These are phyloP conservation scores for Sinocyclocheilus rhinocerous DNA, from an alignment of 2,113 vertebrate species.

Conservation along the genomic window DNA sequence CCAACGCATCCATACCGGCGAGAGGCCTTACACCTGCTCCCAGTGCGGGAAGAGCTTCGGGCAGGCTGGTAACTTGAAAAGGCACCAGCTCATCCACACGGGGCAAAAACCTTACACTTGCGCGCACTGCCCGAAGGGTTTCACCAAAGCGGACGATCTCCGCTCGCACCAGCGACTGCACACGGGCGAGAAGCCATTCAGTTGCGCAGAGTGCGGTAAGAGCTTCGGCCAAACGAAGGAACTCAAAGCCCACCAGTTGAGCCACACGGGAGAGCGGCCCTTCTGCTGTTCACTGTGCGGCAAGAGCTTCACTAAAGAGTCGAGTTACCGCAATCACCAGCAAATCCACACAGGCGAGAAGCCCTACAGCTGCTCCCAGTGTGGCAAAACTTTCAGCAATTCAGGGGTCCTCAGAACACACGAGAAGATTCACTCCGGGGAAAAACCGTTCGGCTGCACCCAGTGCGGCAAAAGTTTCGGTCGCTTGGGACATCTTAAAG, in stretches of 20 bases:
- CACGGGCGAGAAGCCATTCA: constrained; percentile 78
- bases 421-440: constrained; percentile 80
- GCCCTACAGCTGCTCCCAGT: constrained; percentile 75
- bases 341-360: constrained; percentile 76
- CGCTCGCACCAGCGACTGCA: constrained; percentile 79
- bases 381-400: constrained; percentile 80
- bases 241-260: constrained; percentile 76
- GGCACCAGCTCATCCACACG: constrained; percentile 81
- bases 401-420: constrained; percentile 78
- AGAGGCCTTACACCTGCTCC: constrained; percentile 78
- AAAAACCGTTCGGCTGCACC: constrained; percentile 77
- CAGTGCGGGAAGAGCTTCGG: constrained; percentile 81
- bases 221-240: constrained; percentile 77
- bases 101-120: constrained; percentile 79
- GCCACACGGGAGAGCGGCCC: constrained; percentile 74
- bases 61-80: constrained; percentile 79
- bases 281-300: constrained; percentile 77
- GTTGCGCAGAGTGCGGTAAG: constrained; percentile 74
- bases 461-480: constrained; percentile 82
- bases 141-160: constrained; percentile 78
- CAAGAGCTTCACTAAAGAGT: constrained; percentile 77
- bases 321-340: constrained; percentile 77
- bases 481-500: constrained; percentile 80
- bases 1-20: constrained; percentile 80
- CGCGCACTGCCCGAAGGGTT: constrained; percentile 80